Conservation (phyloP, 2,888 invertebrate species). For the Ariolimax columbianus region DNA sequence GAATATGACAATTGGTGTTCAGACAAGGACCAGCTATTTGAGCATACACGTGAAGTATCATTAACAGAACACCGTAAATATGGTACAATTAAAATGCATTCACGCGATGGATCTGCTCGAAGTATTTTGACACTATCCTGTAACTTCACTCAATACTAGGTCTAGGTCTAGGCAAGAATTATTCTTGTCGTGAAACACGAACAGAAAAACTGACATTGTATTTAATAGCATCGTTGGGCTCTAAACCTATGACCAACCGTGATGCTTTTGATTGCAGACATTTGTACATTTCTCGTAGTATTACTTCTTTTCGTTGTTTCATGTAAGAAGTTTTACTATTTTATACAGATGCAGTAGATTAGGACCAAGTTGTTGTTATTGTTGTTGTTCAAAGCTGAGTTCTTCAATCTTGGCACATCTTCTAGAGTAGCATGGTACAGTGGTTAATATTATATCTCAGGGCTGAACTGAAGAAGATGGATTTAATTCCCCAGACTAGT, state of each 20-base stretch:
- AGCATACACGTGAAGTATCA: background rate
- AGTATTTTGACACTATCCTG: background rate
- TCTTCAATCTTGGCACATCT: too few relatives aligned
- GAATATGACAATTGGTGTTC: background rate
- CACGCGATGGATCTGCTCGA: background rate
- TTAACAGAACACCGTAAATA: background rate
- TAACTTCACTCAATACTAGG: background rate
- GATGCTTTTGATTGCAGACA: background rate
- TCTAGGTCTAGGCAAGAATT: background rate
- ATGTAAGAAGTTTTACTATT: background rate
- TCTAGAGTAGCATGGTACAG: too few relatives aligned
- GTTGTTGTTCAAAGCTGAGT: too few relatives aligned
- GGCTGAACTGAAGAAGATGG: too few relatives aligned
- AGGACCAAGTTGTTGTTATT: too few relatives aligned
- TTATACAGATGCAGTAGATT: too few relatives aligned
- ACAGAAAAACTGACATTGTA: background rate
- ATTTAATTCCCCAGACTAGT: too few relatives aligned
- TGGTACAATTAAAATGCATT: background rate
- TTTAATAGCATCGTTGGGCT: background rate
- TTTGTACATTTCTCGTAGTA: background rate
- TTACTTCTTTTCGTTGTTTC: background rate
- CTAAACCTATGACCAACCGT: background rate
- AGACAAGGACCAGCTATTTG: background rate
- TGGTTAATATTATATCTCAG: too few relatives aligned
- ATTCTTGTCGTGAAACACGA: background rate